A percentile compares a stretch with the other conserved stretches of the same genome.
Conservation (phyloP, 2,888 invertebrate species). For the Callosobruchus maculatus region DNA sequence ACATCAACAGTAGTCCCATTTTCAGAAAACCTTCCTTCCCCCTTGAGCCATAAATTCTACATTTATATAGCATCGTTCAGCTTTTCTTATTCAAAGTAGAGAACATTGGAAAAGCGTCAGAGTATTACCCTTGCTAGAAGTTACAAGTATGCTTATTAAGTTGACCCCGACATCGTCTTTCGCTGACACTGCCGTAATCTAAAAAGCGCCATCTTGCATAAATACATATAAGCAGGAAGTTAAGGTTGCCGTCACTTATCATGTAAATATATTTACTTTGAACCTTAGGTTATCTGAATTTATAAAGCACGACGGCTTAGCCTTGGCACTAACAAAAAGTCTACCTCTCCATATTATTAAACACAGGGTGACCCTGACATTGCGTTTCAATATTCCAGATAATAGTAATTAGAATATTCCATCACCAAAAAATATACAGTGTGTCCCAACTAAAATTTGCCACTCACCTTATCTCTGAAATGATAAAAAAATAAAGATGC, state of each 20-base stretch:
- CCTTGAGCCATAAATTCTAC: neutral
- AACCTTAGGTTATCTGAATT: neutral
- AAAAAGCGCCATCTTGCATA: neutral
- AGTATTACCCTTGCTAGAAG: neutral
- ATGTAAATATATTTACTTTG: neutral
- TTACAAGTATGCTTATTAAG: neutral
- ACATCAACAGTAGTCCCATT: neutral
- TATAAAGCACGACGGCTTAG: neutral
- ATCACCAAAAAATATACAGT: too few relatives aligned
- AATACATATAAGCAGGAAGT: neutral
- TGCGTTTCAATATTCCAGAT: too few relatives aligned
- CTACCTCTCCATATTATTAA: neutral
- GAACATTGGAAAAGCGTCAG: neutral
- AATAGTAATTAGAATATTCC: too few relatives aligned
- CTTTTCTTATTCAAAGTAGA: neutral
- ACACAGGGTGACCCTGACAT: neutral
- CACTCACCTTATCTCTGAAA: too few relatives aligned
- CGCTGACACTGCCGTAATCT: neutral
- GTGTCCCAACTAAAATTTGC: too few relatives aligned
- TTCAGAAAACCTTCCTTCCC: neutral
- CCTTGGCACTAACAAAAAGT: neutral
- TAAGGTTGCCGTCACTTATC: neutral
- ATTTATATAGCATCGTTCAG: neutral
- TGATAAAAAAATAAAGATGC: too few relatives aligned
- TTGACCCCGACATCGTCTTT: neutral